Evolutionary conservation across 2,888 invertebrate species (phyloP).

Genomic region (Gisinianus flammeolus): DNA sequence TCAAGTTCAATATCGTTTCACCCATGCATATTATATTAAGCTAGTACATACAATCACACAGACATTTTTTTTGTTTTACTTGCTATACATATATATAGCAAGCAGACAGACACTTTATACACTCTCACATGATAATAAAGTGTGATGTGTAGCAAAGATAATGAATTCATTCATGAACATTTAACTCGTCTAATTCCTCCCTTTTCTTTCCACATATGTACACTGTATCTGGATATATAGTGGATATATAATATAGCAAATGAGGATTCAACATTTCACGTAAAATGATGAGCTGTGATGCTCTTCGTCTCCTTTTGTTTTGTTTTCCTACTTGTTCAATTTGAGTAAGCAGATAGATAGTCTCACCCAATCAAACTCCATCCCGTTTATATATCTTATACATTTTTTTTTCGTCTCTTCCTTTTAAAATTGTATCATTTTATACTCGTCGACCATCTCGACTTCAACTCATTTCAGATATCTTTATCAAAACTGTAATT

Average conservation of each 20-base stretch:
- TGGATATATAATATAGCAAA: neutral
- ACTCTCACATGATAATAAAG: neutral
- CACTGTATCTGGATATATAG: neutral
- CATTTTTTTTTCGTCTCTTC: no score
- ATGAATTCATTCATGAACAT: conserved; percentile 18
- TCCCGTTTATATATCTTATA: no score
- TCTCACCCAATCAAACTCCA: neutral
- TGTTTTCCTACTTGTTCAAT: neutral
- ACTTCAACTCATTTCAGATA: no score
- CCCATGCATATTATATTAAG: no score
- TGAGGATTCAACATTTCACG: neutral
- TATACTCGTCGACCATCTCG: no score
- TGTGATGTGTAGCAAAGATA: conserved; percentile 11
- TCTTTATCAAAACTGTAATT: no score
- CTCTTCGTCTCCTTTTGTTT: neutral
- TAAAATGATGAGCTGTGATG: neutral
- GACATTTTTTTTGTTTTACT: neutral
- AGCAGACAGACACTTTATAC: neutral
- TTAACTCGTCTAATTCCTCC: neutral
- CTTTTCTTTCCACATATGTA: neutral
- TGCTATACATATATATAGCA: neutral
- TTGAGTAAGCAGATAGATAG: neutral
- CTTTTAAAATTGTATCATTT: no score
- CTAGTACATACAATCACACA: neutral
- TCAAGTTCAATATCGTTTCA: no score